Conservation (phyloP, 2,113 vertebrate species). For the Clarias batrachus region DNA sequence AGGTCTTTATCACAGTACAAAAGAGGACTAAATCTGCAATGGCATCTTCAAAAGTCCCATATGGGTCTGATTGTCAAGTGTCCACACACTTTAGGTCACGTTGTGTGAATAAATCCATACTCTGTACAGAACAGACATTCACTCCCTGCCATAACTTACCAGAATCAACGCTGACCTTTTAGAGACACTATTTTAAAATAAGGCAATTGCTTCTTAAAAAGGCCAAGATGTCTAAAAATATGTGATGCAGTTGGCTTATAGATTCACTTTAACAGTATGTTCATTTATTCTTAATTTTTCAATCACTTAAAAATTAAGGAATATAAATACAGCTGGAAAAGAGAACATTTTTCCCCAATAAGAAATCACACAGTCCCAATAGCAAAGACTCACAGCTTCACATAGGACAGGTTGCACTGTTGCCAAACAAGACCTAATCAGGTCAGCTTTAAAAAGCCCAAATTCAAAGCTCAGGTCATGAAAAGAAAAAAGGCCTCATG, state of each 20-base stretch:
- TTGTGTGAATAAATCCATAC: neutral
- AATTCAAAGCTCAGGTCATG: neutral
- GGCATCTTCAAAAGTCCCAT: neutral
- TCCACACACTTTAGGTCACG: neutral
- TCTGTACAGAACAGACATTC: neutral
- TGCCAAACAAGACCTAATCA: slow-evolving; percentile 14
- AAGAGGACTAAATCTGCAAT: neutral
- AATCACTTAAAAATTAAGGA: neutral
- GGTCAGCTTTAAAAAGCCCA: slow-evolving; percentile 15
- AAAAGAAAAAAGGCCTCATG: neutral
- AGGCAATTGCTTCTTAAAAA: slow-evolving; percentile 21
- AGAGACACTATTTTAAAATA: slow-evolving; percentile 14
- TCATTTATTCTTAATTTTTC: slow-evolving; percentile 5
- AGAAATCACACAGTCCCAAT: neutral
- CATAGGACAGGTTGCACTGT: slow-evolving; percentile 2
- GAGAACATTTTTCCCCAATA: neutral
- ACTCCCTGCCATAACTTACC: slow-evolving; percentile 6
- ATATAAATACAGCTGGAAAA: neutral
- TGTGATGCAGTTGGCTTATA: neutral
- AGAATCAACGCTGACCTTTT: slow-evolving; percentile 31
- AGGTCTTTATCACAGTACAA: neutral
- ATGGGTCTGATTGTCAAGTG: neutral
- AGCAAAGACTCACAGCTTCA: neutral
- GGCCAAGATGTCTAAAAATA: slow-evolving; percentile 34
- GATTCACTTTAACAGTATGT: slow-evolving; percentile 1